phyloP scores from a whole-genome alignment of 2,797 vertebrate genomes.

The Enteromius thamalakanensis region DNA sequence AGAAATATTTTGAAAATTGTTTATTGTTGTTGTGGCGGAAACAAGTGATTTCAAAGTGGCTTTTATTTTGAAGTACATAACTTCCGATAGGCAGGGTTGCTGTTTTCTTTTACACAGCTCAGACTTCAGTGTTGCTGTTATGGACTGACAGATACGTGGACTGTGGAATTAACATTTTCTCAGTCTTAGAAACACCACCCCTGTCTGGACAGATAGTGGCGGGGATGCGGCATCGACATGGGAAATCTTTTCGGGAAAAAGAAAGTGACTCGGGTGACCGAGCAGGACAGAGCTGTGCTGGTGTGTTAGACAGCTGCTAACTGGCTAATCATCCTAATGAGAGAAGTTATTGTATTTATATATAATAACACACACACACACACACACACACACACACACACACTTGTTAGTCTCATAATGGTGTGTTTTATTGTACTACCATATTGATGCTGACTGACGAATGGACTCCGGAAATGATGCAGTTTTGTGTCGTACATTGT shows the following conservation, averaged over 20 bases:
- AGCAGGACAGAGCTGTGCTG: slow-evolving; percentile 90
- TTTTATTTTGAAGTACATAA: slow-evolving; percentile 27
- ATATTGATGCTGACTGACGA: background rate
- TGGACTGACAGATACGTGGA: slow-evolving; percentile 17
- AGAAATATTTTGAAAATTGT: background rate
- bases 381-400: background rate
- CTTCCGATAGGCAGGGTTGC: slow-evolving; percentile 11
- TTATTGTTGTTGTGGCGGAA: background rate
- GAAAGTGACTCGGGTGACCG: slow-evolving; percentile 89
- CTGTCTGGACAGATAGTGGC: slow-evolving; percentile 30
- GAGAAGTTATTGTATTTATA: background rate
- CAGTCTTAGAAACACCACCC: slow-evolving; percentile 12
- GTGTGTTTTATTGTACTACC: background rate
- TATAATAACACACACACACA: too few species aligned
- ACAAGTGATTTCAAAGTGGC: background rate
- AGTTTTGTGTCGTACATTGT: background rate
- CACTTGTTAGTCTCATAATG: background rate
- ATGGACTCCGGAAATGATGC: background rate
- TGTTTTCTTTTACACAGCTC: background rate
- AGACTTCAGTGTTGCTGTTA: background rate
- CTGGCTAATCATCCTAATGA: slow-evolving; percentile 5
- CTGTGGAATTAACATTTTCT: background rate
- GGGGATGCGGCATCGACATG: slow-evolving; percentile 76
- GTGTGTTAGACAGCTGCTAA: slow-evolving; percentile 70
- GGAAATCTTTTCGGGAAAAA: slow-evolving; percentile 90